Conservation (phyloP, 2,797 vertebrate genomes). For the Pangasius mekongensis region DNA sequence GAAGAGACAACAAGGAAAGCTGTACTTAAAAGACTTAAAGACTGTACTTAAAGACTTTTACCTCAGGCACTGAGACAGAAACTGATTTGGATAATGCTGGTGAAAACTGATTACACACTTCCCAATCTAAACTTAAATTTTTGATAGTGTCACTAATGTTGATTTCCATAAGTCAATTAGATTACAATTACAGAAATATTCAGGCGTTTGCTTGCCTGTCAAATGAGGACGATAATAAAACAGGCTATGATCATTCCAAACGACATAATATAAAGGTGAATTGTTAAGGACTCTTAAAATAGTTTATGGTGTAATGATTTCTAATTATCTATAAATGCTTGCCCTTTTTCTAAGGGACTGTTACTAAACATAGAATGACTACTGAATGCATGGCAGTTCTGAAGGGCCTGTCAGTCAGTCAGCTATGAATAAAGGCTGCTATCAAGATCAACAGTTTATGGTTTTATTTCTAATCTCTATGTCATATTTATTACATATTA, state of each 20-base stretch:
- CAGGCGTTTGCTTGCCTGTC: too few species aligned
- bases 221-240: neutral
- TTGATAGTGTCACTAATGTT: neutral
- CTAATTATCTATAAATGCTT: slow-evolving; percentile 22
- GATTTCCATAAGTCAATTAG: neutral
- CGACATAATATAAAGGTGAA: too few species aligned
- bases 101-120: neutral
- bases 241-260: neutral
- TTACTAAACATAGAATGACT: neutral
- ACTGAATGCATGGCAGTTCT: neutral
- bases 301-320: slow-evolving; percentile 11
- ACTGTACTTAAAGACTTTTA: too few species aligned
- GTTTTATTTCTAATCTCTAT: neutral
- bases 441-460: neutral
- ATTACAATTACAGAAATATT: neutral
- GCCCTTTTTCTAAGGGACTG: neutral
- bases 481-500: neutral
- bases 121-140: too few species aligned
- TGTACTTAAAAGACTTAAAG: too few species aligned
- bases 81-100: too few species aligned
- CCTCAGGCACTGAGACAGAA: too few species aligned
- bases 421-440: neutral
- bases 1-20: too few species aligned
- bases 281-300: too few species aligned
- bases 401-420: neutral